phyloP scores from a whole-genome alignment of 1,140 invertebrate genomes.

The Cydia amplana region DNA sequence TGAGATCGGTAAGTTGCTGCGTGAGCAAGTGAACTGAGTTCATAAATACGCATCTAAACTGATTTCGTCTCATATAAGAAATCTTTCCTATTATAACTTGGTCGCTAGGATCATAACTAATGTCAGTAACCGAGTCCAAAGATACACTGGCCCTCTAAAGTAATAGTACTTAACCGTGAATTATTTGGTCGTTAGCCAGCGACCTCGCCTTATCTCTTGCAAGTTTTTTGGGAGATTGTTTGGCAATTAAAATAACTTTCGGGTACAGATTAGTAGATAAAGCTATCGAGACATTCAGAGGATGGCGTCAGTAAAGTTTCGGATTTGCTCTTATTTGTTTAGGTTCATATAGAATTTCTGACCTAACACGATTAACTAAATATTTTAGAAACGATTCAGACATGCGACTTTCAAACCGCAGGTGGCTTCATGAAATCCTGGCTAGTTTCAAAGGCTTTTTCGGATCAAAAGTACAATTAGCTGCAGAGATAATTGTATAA shows the following conservation, averaged over 20 bases:
- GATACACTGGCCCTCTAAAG: background rate
- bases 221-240: background rate
- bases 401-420: too few species aligned
- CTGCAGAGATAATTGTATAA: too few species aligned
- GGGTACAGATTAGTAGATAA: background rate
- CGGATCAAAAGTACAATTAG: too few species aligned
- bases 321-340: too few species aligned
- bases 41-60: background rate
- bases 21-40: background rate
- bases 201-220: constrained; percentile 4
- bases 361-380: too few species aligned
- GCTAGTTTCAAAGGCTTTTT: too few species aligned
- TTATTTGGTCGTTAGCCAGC: constrained; percentile 2
- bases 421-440: too few species aligned
- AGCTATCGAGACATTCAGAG: constrained; percentile 2
- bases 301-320: constrained; percentile 2
- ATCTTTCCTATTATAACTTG: background rate
- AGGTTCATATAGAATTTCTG: too few species aligned
- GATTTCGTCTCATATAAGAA: background rate
- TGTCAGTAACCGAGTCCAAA: background rate
- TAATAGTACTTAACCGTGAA: background rate
- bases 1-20: background rate
- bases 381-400: too few species aligned
- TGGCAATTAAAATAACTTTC: constrained; percentile 10
- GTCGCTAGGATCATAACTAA: background rate